phyloP scores from a whole-genome alignment of 1,140 invertebrate species.

The Maconellicoccus hirsutus region DNA sequence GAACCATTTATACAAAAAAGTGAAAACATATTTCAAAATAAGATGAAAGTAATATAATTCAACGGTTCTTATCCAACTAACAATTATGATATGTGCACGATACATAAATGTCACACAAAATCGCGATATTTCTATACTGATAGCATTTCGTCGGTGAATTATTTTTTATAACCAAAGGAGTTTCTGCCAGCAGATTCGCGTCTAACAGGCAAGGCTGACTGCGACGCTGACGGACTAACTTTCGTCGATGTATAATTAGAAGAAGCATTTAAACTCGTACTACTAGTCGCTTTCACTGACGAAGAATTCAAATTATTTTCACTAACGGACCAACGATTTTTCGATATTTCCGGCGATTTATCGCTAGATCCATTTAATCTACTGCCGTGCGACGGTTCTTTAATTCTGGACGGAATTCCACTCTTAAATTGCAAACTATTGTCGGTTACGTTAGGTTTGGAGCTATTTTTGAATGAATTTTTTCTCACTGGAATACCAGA shows the following conservation, averaged over 20 bases:
- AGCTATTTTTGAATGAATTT: conserved; percentile 14
- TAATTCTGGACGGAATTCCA: conserved; percentile 13
- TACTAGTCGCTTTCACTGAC: neutral
- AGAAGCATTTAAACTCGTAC: neutral
- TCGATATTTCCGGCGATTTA: neutral
- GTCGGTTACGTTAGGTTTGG: neutral
- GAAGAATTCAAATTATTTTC: conserved; percentile 17
- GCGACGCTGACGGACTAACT: neutral
- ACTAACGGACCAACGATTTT: conserved; percentile 13
- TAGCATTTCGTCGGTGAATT: neutral
- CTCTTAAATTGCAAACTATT: neutral
- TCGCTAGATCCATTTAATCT: neutral
- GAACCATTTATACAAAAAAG: neutral
- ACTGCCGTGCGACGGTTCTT: neutral
- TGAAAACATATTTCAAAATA: neutral
- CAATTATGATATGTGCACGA: neutral
- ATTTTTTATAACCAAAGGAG: neutral
- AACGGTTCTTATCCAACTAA: neutral
- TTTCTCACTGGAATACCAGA: neutral
- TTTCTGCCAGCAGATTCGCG: neutral
- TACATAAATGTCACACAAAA: neutral
- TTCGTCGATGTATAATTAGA: neutral
- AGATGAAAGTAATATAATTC: neutral
- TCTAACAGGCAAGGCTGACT: neutral
- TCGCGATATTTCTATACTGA: neutral